Evolutionary conservation across 2,888 invertebrate species (phyloP).

Genomic region (Drosophila picticornis): DNA sequence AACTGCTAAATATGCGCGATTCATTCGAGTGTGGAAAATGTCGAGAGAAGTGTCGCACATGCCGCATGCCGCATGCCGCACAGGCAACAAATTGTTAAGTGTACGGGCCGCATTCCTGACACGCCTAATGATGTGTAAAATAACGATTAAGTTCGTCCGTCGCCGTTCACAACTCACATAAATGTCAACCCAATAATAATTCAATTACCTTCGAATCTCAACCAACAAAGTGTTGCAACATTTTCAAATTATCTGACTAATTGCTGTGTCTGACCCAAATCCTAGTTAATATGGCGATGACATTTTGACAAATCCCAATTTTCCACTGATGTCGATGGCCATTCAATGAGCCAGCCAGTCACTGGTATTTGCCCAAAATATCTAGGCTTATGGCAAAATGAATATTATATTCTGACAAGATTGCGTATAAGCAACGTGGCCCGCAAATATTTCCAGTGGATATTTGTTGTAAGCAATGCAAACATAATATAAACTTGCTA

Average conservation of each 20-base stretch:
- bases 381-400: slow-evolving; percentile 8
- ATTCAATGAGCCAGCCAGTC: slow-evolving; percentile 47
- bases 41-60: slow-evolving; percentile 10
- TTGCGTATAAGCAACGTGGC: slow-evolving; percentile 18
- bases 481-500: background rate
- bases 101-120: slow-evolving; percentile 25
- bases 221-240: slow-evolving; percentile 12
- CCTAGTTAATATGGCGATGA: slow-evolving; percentile 12
- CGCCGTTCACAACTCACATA: slow-evolving; percentile 5
- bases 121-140: slow-evolving; percentile 76
- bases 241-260: slow-evolving; percentile 23
- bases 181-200: slow-evolving; percentile 46
- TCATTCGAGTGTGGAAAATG: slow-evolving; percentile 48
- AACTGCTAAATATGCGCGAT: slow-evolving; percentile 55
- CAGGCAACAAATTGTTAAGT: slow-evolving; percentile 17
- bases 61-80: slow-evolving; percentile 38
- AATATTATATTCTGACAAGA: background rate
- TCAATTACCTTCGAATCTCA: slow-evolving; percentile 49
- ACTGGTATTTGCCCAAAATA: slow-evolving; percentile 19
- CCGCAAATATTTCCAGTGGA: background rate
- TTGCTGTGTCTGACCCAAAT: slow-evolving; percentile 12
- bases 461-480: slow-evolving; percentile 15
- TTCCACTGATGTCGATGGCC: slow-evolving; percentile 41
- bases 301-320: slow-evolving; percentile 28
- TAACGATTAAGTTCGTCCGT: slow-evolving; percentile 47